These are phyloP conservation scores for Montipora foliosa DNA, from an alignment of 64 coral and sea anemone genomes.

Conservation along the genomic window DNA sequence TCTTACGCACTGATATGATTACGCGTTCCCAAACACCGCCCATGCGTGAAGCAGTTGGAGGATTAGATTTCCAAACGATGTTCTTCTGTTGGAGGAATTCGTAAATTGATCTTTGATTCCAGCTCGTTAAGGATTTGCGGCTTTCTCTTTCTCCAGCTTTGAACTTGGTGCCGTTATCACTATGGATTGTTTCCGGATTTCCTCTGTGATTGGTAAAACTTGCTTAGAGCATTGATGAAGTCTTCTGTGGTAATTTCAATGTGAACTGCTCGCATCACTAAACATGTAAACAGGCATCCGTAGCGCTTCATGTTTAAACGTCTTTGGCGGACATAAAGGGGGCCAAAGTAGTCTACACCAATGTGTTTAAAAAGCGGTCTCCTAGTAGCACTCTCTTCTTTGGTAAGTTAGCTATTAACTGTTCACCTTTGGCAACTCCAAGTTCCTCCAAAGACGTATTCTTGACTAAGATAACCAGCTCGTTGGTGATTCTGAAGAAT, in stretches of 20 bases:
- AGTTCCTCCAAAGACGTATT: slow-evolving; percentile 24
- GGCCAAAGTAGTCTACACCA: background rate
- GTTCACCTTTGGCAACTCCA: too few relatives aligned
- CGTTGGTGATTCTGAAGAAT: slow-evolving; percentile 23
- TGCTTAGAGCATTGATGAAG: background rate
- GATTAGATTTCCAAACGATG: slow-evolving; percentile 51
- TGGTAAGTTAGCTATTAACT: background rate
- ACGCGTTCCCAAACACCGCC: background rate
- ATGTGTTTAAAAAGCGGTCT: slow-evolving; percentile 18
- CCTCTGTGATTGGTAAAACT: slow-evolving; percentile 19
- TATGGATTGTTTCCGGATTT: background rate
- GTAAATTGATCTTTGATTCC: slow-evolving; percentile 1
- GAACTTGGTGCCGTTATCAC: slow-evolving; percentile 62
- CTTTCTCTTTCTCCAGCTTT: slow-evolving; percentile 28
- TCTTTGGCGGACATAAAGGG: slow-evolving; percentile 29
- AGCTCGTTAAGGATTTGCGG: background rate
- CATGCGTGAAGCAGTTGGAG: background rate
- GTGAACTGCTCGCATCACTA: background rate
- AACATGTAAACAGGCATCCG: background rate
- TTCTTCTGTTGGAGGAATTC: background rate
- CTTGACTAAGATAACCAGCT: slow-evolving; percentile 36
- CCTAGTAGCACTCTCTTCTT: background rate
- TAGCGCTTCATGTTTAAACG: slow-evolving; percentile 33
- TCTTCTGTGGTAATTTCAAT: background rate
- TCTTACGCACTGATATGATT: background rate